phyloP scores from a whole-genome alignment of 2,888 invertebrate genomes.

The Melanotus villosus region DNA sequence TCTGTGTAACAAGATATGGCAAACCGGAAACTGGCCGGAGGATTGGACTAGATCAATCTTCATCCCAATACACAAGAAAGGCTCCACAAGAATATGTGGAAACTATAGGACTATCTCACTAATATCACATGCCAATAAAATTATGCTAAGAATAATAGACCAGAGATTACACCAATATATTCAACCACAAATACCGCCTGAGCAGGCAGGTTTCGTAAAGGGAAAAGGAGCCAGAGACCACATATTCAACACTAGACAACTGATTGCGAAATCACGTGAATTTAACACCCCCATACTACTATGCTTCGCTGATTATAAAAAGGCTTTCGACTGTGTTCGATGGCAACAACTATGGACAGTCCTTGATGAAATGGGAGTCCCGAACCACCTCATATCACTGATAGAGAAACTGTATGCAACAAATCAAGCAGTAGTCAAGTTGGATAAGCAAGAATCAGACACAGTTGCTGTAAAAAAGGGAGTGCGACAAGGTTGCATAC shows the following conservation, averaged over 20 bases:
- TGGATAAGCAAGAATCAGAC: slow-evolving; percentile 5
- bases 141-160: slow-evolving; percentile 5
- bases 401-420: slow-evolving; percentile 6
- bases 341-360: background rate
- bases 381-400: slow-evolving; percentile 4
- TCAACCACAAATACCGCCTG: slow-evolving; percentile 2
- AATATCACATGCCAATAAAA: background rate
- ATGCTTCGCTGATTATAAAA: background rate
- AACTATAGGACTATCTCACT: slow-evolving; percentile 1
- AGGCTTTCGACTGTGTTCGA: slow-evolving; percentile 4
- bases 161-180: background rate
- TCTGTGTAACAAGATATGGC: slow-evolving; percentile 2
- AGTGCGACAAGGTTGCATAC: background rate
- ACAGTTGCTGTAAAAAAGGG: background rate
- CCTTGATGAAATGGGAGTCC: background rate
- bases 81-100: slow-evolving; percentile 1
- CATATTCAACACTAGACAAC: slow-evolving; percentile 2
- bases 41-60: background rate
- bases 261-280: slow-evolving; percentile 2
- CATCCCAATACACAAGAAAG: background rate
- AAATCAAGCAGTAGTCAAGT: slow-evolving; percentile 3
- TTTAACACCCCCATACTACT: background rate
- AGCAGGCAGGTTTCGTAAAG: background rate
- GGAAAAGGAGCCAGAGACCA: background rate
- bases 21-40: background rate